A percentile compares a stretch with the other conserved stretches of the same genome.
Conservation (phyloP, 1,140 invertebrate species). For the Littorina saxatilis region DNA sequence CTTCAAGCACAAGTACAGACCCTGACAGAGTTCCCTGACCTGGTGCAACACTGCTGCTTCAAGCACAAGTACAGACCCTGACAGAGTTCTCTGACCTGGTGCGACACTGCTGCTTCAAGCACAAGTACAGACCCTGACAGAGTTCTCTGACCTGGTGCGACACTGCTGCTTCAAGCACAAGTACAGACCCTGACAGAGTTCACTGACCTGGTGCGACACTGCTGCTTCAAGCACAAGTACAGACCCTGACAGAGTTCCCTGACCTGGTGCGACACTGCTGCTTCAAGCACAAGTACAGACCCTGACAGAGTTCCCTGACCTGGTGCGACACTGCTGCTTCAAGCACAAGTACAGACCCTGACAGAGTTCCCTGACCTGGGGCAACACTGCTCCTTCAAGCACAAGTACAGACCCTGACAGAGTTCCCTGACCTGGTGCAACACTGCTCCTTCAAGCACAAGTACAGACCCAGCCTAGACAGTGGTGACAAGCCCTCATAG, state of each 20-base stretch:
- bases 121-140: not conserved
- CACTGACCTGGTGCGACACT: not conserved
- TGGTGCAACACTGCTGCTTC: not conserved
- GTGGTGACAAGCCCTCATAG: too few relatives aligned
- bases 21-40: not conserved
- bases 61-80: not conserved
- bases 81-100: not conserved
- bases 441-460: too few relatives aligned
- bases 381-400: not conserved
- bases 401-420: not conserved
- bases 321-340: not conserved
- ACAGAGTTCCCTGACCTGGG: not conserved
- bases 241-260: too few relatives aligned
- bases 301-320: not conserved
- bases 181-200: not conserved
- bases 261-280: too few relatives aligned
- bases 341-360: not conserved
- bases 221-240: not conserved
- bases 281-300: not conserved
- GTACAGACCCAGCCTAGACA: too few relatives aligned
- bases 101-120: not conserved
- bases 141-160: not conserved
- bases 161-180: conserved; percentile 1
- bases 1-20: not conserved
- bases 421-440: too few relatives aligned